Evolutionary conservation across 2,888 invertebrate genomes (phyloP), one percentile per base, ranked within the genome.

Genomic region (Pristionchus exspectatus): DNA sequence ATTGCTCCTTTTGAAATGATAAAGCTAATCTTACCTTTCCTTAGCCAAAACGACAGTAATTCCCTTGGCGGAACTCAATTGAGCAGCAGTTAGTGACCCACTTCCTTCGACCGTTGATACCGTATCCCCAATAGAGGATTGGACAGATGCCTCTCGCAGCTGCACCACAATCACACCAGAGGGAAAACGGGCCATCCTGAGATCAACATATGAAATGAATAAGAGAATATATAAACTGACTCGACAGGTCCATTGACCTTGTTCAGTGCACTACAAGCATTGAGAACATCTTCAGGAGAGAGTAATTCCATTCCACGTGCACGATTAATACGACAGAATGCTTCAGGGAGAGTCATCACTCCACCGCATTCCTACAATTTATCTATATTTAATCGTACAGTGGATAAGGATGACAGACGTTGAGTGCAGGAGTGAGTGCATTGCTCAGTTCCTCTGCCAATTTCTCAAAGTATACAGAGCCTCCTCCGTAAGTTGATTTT

Each of bases 131-230:
- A 96, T 95, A 38, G 96, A 95, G 72, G 95, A 94, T 72, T 96
- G 95, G 92, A 96, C 96, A 91, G 96, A 95, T 86, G 96, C 95
- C 72, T 97, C 97, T 92, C 97, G 96, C 72, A 98, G 96, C 95
- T 98, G 98, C 27, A 99, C 95, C 9, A 99, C 98, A 96, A 97
- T 97, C 1, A 99, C 98, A n/a, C 98, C 98, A 93, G 98, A 98
- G 85, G 97, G 97, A 96, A 98, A 98, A 92, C 97, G 96, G 90
- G 97, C 96, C 66, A 98, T 95, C 90, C 97, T 97, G 95, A 97
- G 96, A 50, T 44, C 27, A 27, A 27, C 69, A 69, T 69, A 69
- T n/a, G 30, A 27, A 7, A 27, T 27, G n/a, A 77, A 77, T 44
- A 77, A 44, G 21, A 77, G 33, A 66, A 27, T 9, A 30, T 44